phyloP scores from a whole-genome alignment of 2,888 invertebrate genomes.

The Stenchaetothrips biformis region DNA sequence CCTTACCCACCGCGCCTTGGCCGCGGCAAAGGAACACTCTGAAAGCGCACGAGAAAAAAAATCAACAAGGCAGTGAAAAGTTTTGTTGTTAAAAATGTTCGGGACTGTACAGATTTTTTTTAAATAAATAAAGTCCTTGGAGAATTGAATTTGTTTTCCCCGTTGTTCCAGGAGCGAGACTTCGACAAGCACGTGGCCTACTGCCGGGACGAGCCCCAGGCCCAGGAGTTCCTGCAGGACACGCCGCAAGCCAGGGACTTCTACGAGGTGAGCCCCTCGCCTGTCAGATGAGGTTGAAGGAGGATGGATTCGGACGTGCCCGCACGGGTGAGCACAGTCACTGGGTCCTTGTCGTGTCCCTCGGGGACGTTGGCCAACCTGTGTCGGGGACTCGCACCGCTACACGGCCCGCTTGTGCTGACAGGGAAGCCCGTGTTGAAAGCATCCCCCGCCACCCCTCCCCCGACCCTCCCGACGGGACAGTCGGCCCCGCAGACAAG shows the following conservation, averaged over 20 bases:
- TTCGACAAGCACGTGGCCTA: conserved; percentile 91
- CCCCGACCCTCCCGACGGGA: too few relatives aligned
- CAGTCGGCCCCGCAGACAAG: too few relatives aligned
- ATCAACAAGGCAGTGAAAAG: background rate
- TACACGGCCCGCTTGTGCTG: too few relatives aligned
- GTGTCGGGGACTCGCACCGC: too few relatives aligned
- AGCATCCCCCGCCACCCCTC: too few relatives aligned
- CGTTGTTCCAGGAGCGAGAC: conserved; percentile 65
- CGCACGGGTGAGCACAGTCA: too few relatives aligned
- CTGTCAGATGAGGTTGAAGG: too few relatives aligned
- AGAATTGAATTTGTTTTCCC: conserved; percentile 26
- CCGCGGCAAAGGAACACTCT: background rate
- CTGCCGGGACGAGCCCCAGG: conserved; percentile 78
- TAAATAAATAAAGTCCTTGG: background rate
- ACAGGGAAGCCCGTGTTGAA: too few relatives aligned
- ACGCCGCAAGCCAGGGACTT: conserved; percentile 67
- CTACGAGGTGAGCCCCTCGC: conserved; percentile 64
- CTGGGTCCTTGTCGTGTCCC: too few relatives aligned
- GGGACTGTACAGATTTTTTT: background rate
- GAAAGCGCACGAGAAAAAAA: background rate
- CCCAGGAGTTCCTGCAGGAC: conserved; percentile 70
- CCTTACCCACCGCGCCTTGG: background rate
- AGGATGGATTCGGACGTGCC: too few relatives aligned
- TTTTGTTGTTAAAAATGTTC: too few relatives aligned
- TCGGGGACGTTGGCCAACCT: too few relatives aligned